Evolutionary conservation across 2,888 invertebrate genomes (phyloP), one percentile per base, ranked within the genome.

Genomic region (Drosophila mayaguana): DNA sequence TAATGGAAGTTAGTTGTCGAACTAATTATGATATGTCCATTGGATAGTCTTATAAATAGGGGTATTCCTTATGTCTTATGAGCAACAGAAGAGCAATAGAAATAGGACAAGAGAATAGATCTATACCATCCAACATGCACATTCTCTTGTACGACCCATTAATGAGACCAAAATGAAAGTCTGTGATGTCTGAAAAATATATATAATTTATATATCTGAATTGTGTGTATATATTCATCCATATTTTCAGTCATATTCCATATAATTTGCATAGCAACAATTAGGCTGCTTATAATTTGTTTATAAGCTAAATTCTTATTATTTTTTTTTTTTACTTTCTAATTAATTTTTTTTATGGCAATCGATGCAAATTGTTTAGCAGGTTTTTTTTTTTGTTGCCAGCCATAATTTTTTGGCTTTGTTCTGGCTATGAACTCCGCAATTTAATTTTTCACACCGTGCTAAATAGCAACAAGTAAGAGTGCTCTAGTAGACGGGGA

Each of bases 391-490:
- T 65, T 42, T 14, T 42, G 14, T 12, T 43, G 16, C 43, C 20
- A 36, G 14, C 34, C 9, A 38, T 14, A 40, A 34, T 50, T 22
- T 45, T 42, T 18, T 36, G 36, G 1, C 14, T 36, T 36, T 46
- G 25, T 36, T 16, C 36, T 36, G 36, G 12, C 1, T 66, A 67
- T 71, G 42, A 64, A 48, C 63, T 45, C 66, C 42, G 54, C 62
- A 74, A 75, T 63, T 60, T 60, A 71, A 34, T 65, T 60, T 60
- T 78, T 65, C 64, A 64, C 69, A 68, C 48, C 38, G 53, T 73
- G 73, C 78, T 78, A 76, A 76, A 57, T 22, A 54, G 34, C 18
- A 20, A 16, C 3, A 16, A 20, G 14, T 34, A 34, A 32, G 7
- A 48, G 48, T n/a, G 11, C 12, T 32, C 12, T 48, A 18, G 28